Percentiles rank a stretch among this genome's conserved stretches.
phyloP scores from a whole-genome alignment of 1,140 invertebrate species.

The Cardiocondyla obscurior region DNA sequence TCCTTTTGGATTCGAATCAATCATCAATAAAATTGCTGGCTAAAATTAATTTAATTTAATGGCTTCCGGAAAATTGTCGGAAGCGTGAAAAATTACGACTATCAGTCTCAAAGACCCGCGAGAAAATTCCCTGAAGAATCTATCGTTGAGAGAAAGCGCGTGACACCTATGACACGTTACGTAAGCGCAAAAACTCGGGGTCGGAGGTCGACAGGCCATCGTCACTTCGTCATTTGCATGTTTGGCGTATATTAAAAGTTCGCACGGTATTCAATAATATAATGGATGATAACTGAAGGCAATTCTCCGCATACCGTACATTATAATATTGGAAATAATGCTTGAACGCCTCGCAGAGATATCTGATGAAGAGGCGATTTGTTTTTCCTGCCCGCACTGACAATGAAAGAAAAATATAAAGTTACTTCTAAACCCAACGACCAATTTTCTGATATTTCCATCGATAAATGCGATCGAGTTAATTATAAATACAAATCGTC shows the following conservation, averaged over 20 bases:
- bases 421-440: no score
- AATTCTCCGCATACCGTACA: neutral
- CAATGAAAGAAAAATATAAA: no score
- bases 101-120: neutral
- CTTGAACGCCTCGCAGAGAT: neutral
- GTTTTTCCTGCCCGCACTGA: no score
- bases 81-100: neutral
- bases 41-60: no score
- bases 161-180: conserved; percentile 19
- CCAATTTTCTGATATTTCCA: no score
- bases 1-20: no score
- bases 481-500: no score
- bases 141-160: conserved; percentile 32
- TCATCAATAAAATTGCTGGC: no score
- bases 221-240: conserved; percentile 13
- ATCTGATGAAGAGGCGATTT: neutral
- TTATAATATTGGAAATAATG: neutral
- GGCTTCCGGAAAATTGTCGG: neutral
- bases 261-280: conserved; percentile 40
- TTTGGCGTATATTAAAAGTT: conserved; percentile 11
- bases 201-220: conserved; percentile 13
- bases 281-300: neutral
- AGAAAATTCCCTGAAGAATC: conserved; percentile 12
- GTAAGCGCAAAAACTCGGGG: conserved; percentile 30
- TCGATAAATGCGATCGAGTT: no score